Base-by-base conservation (phyloP, 1,140 invertebrate species). In the Hypothenemus hampei region DNA sequence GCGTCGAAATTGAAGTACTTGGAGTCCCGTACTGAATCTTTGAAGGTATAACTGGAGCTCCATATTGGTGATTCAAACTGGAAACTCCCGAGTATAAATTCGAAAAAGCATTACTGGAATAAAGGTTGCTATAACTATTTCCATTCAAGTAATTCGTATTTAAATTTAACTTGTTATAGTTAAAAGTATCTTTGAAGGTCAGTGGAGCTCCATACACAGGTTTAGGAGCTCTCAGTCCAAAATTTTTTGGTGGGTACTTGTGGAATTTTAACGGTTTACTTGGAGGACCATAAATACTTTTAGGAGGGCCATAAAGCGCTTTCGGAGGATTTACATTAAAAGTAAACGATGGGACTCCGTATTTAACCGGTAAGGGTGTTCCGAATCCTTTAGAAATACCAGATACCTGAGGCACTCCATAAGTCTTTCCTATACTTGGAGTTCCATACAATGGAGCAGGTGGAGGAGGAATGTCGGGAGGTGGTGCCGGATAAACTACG, bases 231-330 rank as follows among this genome's bases (percentile, higher is more conserved):
- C 37, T 50, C 2, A 51, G 15, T 13, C 35, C 35, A 18, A 57
- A 51, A 33, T 50, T 57, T 13, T 44, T 73, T 50, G 36, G 71
- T 66, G 45, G 71, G 64, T 23, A 72, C 58, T 31, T 66, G 64
- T 64, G 64, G 33, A 58, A 63, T 58, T 55, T 65, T 49, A 37
- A 61, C 29, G 65, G 67, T 59, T 60, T 75, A 53, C 73, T 67
- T 2, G 79, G 79, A 1, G 72, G 72, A 11, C 77, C 78, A 53
- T 78, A 78, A 21, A 56, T 64, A 4, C 64, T 60, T 20, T 75
- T 77, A 39, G 78, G 77, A 33, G 73, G 71, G 23, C 75, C 67
- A 22, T 76, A 79, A 15, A 61, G 53, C 4, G 66, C 58, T 61
- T 78, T 55, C 3, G 64, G 69, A 15, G 69, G 68, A 7, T 69